Percentiles rank a stretch among this genome's conserved stretches.
phyloP scores from a whole-genome alignment of 2,888 invertebrate genomes.

The Bimastos eiseni region DNA sequence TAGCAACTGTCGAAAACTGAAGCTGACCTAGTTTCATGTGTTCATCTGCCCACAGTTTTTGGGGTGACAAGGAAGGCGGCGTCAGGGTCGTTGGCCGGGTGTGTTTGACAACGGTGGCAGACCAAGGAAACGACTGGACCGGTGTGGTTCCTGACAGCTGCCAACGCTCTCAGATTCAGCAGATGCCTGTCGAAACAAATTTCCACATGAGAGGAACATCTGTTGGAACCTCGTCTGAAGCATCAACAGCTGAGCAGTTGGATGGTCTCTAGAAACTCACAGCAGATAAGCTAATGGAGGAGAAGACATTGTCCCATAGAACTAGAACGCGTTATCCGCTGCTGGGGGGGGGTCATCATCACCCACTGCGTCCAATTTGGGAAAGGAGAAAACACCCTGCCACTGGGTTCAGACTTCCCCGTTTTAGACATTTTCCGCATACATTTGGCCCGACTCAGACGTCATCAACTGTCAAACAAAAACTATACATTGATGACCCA shows the following conservation, averaged over 20 bases:
- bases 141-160: slow-evolving; percentile 26
- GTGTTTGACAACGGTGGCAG: not conserved
- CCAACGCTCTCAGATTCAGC: slow-evolving; percentile 28
- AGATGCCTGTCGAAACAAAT: slow-evolving; percentile 23
- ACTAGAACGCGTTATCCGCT: not conserved
- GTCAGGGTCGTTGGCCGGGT: not conserved
- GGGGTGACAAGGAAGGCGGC: not conserved
- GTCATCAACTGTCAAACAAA: not conserved
- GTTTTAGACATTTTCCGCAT: not conserved
- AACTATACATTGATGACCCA: not conserved
- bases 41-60: not conserved
- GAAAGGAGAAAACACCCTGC: not conserved
- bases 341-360: not conserved
- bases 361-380: not conserved
- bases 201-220: not conserved
- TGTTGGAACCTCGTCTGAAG: not conserved
- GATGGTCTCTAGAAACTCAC: not conserved
- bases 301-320: not conserved
- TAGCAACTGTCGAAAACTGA: not conserved
- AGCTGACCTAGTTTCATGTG: not conserved
- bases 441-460: not conserved
- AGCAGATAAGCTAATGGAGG: not conserved
- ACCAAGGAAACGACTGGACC: not conserved
- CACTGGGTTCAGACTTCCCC: not conserved
- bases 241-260: not conserved